A percentile compares a stretch with the other conserved stretches of the same genome.
Evolutionary conservation across 2,113 vertebrate species (phyloP).

Genomic region (Catagonus wagneri): DNA sequence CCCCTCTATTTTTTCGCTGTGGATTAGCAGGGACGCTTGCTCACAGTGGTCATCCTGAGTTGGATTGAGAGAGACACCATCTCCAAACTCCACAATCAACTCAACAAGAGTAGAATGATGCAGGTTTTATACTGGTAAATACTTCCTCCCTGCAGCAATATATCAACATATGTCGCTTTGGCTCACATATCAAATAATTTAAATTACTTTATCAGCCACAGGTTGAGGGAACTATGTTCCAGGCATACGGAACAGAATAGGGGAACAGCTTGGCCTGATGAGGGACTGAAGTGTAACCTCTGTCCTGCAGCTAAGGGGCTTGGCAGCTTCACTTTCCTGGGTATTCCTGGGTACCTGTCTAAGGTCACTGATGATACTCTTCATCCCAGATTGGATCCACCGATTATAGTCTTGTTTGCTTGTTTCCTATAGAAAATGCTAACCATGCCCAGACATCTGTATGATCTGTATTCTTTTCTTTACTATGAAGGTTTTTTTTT

Average conservation of each 20-base stretch:
- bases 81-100: neutral
- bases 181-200: neutral
- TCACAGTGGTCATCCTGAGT: accelerated
- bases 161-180: neutral
- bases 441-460: neutral
- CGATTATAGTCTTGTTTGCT: neutral
- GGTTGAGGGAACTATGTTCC: neutral
- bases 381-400: neutral
- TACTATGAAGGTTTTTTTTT: neutral
- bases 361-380: neutral
- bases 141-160: neutral
- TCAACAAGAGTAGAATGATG: neutral
- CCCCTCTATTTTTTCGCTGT: neutral
- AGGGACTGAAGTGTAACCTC: neutral
- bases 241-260: neutral
- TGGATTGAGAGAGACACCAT: neutral
- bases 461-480: neutral
- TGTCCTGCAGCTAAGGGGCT: neutral
- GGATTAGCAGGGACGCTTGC: neutral
- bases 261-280: neutral
- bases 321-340: neutral
- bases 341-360: neutral
- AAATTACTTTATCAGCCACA: too few species aligned
- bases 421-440: neutral
- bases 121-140: neutral